Evolutionary conservation across 2,797 vertebrate genomes (phyloP), one percentile per base, ranked within the genome.

Genomic region (Sebastes glaucus): DNA sequence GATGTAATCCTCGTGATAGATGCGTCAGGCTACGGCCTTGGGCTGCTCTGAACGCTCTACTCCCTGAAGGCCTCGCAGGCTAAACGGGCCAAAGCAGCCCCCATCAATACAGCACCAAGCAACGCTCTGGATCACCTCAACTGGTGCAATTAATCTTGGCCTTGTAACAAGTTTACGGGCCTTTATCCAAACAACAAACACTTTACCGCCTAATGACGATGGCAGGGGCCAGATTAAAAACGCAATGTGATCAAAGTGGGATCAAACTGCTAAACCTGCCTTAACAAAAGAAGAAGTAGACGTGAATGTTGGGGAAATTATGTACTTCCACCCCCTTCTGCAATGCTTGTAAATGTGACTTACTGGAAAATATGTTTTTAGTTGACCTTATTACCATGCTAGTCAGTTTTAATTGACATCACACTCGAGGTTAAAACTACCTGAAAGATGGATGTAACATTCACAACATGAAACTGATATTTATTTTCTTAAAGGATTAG

Each of bases 1-100:
- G 75, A 78, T 88, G 67, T 89, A 86, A 91, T 88, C 66, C 78
- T 71, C 38, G 22, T 93, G 90, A 94, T 90, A 83, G 83, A 93
- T 93, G 87, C 11, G 22, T 79, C 79, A 83, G 81, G 77, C 80
- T 88, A 75, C 81, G 88, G 91, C 91, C 88, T 83, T 80, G 86
- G 83, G 86, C 86, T 81, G 78, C 88, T 88, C 84, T 88, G 65
- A 74, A 85, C 77, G 86, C 25, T 90, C 71, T 27, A 76, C 72
- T 92, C 90, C 92, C 90, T 3, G 32, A 91, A 83, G 91, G 76
- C 85, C 77, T 56, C 7, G 53, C 78, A 70, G 89, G 86, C 82
- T 89, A 92, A 94, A 92, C 60, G 52, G 85, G 77, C 78, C 65
- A 85, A 90, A 90, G 82, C 81, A 76, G 78, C 75, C 79, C 42